Percentiles rank a stretch among this genome's conserved stretches.
Conservation (phyloP, 2,888 invertebrate genomes). For the Ophion costatus region DNA sequence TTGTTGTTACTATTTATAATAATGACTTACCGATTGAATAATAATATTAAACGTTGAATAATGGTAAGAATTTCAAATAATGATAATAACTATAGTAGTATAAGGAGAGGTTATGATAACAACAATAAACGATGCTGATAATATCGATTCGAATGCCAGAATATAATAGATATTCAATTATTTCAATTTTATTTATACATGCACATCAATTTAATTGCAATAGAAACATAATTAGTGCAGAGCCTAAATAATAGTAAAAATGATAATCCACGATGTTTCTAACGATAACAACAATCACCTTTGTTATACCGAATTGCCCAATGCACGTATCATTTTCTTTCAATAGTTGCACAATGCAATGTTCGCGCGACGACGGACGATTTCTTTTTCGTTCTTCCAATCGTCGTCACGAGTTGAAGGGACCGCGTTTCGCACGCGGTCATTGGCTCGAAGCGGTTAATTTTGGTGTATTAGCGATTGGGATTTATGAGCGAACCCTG, state of each 20-base stretch:
- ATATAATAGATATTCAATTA: neutral
- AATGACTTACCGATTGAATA: no score
- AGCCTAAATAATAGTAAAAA: neutral
- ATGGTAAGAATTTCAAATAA: no score
- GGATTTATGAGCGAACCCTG: conserved; percentile 13
- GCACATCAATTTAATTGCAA: neutral
- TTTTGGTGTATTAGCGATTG: conserved; percentile 9
- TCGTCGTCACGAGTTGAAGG: neutral
- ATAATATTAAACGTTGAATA: no score
- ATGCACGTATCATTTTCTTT: neutral
- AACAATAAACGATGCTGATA: no score
- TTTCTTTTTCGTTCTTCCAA: neutral
- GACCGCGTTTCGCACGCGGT: neutral
- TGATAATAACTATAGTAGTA: no score
- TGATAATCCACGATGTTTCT: neutral
- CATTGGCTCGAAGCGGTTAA: conserved; percentile 18
- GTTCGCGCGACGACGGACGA: neutral
- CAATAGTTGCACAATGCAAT: neutral
- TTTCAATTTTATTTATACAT: neutral
- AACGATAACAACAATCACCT: neutral
- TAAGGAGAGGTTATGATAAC: no score
- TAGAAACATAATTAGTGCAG: neutral
- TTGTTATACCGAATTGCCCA: neutral
- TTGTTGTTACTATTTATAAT: no score
- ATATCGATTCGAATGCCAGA: neutral